Base-by-base conservation (phyloP, 1,140 invertebrate species). In the Acromyrmex charruanus region DNA sequence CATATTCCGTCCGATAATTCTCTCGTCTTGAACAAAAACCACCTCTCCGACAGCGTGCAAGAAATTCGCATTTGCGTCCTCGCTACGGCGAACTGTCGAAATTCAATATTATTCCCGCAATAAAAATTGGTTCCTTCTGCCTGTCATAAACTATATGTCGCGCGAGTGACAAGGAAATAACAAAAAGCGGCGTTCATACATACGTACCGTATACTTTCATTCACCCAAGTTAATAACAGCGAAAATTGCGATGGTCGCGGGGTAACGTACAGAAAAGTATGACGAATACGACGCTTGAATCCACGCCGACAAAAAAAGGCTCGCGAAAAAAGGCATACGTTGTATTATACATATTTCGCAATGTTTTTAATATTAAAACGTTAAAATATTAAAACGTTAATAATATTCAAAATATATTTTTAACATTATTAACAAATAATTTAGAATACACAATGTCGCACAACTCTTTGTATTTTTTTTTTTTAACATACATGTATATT, bases 171-270 rank as follows among this genome's bases (percentile, higher is more conserved):
- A 84, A 84, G 80, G 69, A 84, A 84, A 84, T 74, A 84, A 63
- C 80, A 61, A 75, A 84, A 84, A 74, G 44, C 55, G 55, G n/a
- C 28, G 59, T 74, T 75, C 80, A 49, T 58, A 51, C 39, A 61
- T 49, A 74, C 35, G 39, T n/a, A 71, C 35, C 77, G 55, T 82
- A 51, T 74, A 84, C 53, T 75, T 84, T 74, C 80, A 75, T 84
- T 84, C 80, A 51, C 25, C 69, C 55, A 84, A 84, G 80, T 84
- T 84, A 84, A 84, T 84, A 84, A 84, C 80, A 84, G 69, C 55
- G 80, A 84, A 84, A 84, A 84, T 75, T 75, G 80, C 69, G 39
- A 84, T 84, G 80, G 53, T 59, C 79, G 53, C 55, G 12, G 39
- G 3, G 55, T 58, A 61, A 84, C 14, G 68, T 49, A 61, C 68